A percentile compares a stretch with the other conserved stretches of the same genome.
These are phyloP conservation scores for Ctenopoma kingsleyae DNA, from an alignment of 2,797 vertebrate genomes.

Conservation along the genomic window DNA sequence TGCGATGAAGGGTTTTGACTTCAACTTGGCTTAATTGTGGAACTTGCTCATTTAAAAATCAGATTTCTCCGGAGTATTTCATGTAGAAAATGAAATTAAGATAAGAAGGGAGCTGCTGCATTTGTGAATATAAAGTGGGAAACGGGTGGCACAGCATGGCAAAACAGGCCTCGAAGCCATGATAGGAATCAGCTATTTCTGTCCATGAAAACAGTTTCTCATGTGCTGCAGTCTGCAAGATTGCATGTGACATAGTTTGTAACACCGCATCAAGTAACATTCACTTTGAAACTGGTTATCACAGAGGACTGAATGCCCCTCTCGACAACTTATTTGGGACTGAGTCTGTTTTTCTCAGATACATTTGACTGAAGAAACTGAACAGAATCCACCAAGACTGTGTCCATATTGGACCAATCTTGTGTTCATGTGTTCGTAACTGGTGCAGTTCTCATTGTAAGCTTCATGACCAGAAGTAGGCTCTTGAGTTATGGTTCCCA, in stretches of 20 bases:
- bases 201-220: constrained; percentile 44
- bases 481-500: no score
- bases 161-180: constrained; percentile 44
- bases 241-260: constrained; percentile 27
- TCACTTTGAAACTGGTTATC: neutral
- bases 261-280: neutral
- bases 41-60: constrained; percentile 41
- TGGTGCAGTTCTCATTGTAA: no score
- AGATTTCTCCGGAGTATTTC: constrained; percentile 34
- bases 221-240: constrained; percentile 36
- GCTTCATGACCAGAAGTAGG: no score
- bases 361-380: neutral
- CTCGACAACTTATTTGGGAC: neutral
- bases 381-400: no score
- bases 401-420: neutral
- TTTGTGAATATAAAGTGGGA: constrained; percentile 42
- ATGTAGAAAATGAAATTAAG: constrained; percentile 49
- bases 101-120: constrained; percentile 37
- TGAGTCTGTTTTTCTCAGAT: neutral
- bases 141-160: constrained; percentile 26
- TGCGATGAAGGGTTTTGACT: constrained; percentile 10
- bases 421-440: no score
- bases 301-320: neutral
- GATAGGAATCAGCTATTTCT: constrained; percentile 55
- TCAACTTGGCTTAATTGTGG: constrained; percentile 29